Conservation (phyloP, 2,113 vertebrate species). For the Pogonocichla stellata region DNA sequence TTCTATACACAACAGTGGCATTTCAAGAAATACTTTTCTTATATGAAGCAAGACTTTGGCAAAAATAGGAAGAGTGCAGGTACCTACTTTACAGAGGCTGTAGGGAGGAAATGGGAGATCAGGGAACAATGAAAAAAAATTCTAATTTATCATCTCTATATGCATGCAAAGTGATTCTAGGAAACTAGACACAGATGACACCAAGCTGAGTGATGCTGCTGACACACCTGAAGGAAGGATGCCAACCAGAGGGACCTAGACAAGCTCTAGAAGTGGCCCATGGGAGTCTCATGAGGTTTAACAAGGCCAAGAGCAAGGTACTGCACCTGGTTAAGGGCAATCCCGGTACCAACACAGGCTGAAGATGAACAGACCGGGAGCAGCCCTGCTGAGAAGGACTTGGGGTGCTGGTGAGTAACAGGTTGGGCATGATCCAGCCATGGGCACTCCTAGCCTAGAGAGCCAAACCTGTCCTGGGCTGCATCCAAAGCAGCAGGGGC, state of each 20-base stretch:
- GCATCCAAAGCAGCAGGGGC: not conserved
- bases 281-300: not conserved
- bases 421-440: not conserved
- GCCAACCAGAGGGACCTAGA: not conserved
- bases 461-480: not conserved
- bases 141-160: not conserved
- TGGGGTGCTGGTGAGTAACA: not conserved
- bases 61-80: not conserved
- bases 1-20: not conserved
- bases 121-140: not conserved
- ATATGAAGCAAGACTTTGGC: not conserved
- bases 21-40: not conserved
- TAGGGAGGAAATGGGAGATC: not conserved
- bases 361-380: no score
- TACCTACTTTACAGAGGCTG: not conserved
- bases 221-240: not conserved
- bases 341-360: accelerated
- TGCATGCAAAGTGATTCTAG: not conserved
- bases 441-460: not conserved
- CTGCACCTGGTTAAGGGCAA: not conserved
- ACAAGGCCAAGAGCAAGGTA: not conserved
- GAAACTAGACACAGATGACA: not conserved
- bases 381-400: not conserved
- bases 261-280: not conserved
- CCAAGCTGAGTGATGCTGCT: not conserved